Base-by-base conservation (phyloP, 2,113 vertebrate genomes). In the Mirounga angustirostris region DNA sequence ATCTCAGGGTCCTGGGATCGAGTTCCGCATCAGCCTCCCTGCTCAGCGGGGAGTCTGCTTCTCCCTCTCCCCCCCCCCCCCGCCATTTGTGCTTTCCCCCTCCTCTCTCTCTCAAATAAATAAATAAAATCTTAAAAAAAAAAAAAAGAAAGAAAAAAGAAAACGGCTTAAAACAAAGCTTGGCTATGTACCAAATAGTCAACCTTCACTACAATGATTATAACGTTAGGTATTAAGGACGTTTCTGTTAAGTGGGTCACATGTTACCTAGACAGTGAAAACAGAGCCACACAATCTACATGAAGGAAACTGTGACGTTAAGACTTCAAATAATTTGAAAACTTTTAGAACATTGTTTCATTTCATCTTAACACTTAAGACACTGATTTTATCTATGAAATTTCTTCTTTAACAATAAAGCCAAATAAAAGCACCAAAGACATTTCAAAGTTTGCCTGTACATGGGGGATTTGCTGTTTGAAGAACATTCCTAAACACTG, bases 401-500 rank as follows among this genome's bases (percentile, higher is more conserved):
- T 95, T 69, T 88, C 79, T 89, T 93, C 63, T 82, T 54, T 82
- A 89, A 95, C 13, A 95, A 85, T 26, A 73, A 91, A 97, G 67
- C 30, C 40, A 94, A 92, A 33, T 24, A 90, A 56, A 65, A 5
- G 5, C 24, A 88, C 22, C 36, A 36, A 76, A 90, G 94, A 12
- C 22, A 30, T 56, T 94, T 95, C 40, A 26, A 65, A 81, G 50
- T 87, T 50, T 90, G 61, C 65, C 61, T 63, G 11, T 11, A 52
- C 2, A 21, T 24, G 22, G 28, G 15, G 40, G 36, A 19, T 4
- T 1, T 14, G 8, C 87, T 46, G 5, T n/a, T 24, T 43, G 74
- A 94, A 86, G 65, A 88, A 13, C 46, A 54, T 30, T 82, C 79
- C 40, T 36, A 52, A 69, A 69, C 74, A 50, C 18, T 46, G 21